phyloP scores from a whole-genome alignment of 2,113 vertebrate species.

The Clinocottus analis region DNA sequence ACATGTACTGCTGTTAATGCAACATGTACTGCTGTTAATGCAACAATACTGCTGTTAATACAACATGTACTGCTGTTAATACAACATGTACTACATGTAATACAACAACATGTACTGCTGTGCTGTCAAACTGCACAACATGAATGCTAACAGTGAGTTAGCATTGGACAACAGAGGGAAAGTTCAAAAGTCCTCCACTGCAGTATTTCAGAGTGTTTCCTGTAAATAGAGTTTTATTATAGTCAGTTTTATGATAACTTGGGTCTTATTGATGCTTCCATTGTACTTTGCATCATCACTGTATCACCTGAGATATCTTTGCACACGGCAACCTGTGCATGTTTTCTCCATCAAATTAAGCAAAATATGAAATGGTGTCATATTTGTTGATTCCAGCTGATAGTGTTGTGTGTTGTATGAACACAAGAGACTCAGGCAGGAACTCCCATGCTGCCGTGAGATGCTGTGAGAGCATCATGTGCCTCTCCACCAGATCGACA shows the following conservation, averaged over 20 bases:
- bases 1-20: too few species aligned
- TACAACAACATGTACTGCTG: conserved; percentile 5
- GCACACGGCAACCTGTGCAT: neutral
- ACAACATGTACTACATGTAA: too few species aligned
- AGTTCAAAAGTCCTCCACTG: neutral
- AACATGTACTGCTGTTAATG: too few species aligned
- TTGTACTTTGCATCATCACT: neutral
- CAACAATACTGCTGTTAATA: too few species aligned
- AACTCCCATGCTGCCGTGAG: conserved; percentile 74
- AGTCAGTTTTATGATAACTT: neutral
- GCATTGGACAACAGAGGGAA: neutral
- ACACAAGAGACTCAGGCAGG: conserved; percentile 21
- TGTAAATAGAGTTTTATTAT: neutral
- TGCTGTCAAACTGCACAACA: neutral
- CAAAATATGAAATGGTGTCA: neutral
- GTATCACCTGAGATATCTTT: neutral
- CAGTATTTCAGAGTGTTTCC: neutral
- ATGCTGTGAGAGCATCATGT: conserved; percentile 79
- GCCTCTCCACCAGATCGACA: conserved; percentile 82
- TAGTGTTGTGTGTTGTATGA: conserved; percentile 18
- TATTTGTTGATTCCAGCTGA: neutral
- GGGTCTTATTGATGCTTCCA: neutral
- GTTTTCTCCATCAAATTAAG: neutral
- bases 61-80: too few species aligned
- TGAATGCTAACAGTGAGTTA: neutral